These are phyloP conservation scores for Cerastoderma edule DNA, from an alignment of 2,888 invertebrate genomes.

Conservation along the genomic window DNA sequence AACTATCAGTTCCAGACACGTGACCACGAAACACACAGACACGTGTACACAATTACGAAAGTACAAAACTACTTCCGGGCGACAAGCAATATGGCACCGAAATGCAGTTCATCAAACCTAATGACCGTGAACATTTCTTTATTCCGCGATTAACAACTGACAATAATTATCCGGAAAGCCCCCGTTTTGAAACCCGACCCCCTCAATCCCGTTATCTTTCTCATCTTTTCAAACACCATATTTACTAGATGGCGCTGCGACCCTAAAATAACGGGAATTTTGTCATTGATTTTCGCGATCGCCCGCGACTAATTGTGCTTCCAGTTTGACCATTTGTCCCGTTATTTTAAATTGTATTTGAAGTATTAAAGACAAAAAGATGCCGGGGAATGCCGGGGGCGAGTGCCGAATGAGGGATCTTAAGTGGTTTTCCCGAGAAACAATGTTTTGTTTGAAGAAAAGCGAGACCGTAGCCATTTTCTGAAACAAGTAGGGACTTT, in stretches of 20 bases:
- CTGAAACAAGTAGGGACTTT: conserved; percentile 10
- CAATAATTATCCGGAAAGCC: conserved; percentile 31
- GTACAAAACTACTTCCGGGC: background rate
- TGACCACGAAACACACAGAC: conserved; percentile 8
- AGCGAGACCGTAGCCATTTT: conserved; percentile 22
- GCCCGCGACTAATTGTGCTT: conserved; percentile 43
- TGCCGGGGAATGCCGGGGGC: conserved; percentile 3
- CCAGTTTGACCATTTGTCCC: conserved; percentile 48
- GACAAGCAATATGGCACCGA: conserved; percentile 1
- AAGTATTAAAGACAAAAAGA: conserved; percentile 40
- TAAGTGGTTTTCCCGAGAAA: conserved; percentile 54
- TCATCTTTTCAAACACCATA: conserved; percentile 27
- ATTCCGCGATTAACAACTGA: conserved; percentile 32
- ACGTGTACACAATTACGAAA: conserved; percentile 11
- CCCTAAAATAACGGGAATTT: conserved; percentile 23
- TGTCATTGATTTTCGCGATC: conserved; percentile 24
- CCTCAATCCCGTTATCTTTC: conserved; percentile 35
- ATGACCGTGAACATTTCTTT: conserved; percentile 19
- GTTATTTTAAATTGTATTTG: conserved; percentile 55
- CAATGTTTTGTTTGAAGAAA: conserved; percentile 58
- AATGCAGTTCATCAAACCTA: conserved; percentile 10
- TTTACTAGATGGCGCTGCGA: conserved; percentile 25
- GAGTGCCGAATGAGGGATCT: conserved; percentile 19
- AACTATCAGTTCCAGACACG: too few species aligned
- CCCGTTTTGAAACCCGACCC: conserved; percentile 36